Percentiles rank a stretch among this genome's conserved stretches.
phyloP scores from a whole-genome alignment of 2,113 vertebrate genomes.

The Dolichallabes microphthalmus region DNA sequence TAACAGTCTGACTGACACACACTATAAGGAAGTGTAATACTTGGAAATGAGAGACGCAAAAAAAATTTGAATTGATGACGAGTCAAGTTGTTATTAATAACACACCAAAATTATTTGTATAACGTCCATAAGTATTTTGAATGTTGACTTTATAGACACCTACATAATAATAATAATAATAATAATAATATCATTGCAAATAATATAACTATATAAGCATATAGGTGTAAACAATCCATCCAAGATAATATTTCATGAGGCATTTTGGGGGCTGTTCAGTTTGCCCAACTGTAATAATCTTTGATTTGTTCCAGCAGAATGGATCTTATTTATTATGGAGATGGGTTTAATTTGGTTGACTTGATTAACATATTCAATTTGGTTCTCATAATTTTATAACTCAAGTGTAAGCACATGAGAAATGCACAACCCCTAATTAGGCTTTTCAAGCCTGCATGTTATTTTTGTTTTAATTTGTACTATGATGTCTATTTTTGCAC shows the following conservation, averaged over 20 bases:
- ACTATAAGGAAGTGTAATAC: neutral
- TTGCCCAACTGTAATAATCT: conserved; percentile 21
- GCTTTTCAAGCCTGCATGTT: neutral
- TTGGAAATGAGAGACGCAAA: neutral
- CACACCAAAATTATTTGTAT: neutral
- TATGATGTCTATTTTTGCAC: neutral
- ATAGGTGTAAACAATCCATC: neutral
- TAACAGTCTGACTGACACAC: neutral
- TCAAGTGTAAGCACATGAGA: conserved; percentile 3
- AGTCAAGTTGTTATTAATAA: conserved; percentile 1
- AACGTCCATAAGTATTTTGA: neutral
- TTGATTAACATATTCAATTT: conserved; percentile 25
- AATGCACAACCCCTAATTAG: conserved; percentile 6
- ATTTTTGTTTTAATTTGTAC: neutral
- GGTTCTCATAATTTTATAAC: conserved; percentile 1
- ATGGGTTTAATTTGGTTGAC: conserved; percentile 24
- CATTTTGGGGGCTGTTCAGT: neutral
- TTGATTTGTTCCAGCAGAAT: conserved; percentile 27
- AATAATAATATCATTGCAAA: neutral
- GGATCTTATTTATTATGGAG: conserved; percentile 19
- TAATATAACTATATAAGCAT: neutral
- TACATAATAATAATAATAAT: too few species aligned
- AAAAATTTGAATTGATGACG: neutral
- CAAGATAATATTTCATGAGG: neutral
- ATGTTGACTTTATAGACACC: neutral